Evolutionary conservation across 2,113 vertebrate species (phyloP).

Genomic region (Hypomesus transpacificus): DNA sequence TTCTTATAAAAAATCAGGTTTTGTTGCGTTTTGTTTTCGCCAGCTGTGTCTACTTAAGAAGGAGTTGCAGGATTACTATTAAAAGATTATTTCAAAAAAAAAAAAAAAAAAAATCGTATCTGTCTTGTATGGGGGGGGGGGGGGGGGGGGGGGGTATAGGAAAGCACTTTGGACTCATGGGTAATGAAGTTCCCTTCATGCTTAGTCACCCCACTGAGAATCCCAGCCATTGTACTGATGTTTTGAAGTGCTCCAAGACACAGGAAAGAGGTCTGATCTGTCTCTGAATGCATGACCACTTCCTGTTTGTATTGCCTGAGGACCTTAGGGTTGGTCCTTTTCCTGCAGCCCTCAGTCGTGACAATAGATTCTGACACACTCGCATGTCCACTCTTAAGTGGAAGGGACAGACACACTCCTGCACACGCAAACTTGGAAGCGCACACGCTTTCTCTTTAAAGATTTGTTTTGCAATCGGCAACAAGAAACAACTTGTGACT

Average conservation of each 20-base stretch:
- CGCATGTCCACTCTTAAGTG: neutral
- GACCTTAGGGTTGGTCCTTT: constrained; percentile 24
- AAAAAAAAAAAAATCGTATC: no score
- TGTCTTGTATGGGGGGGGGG: neutral
- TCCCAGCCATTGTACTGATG: neutral
- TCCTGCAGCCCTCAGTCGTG: constrained; percentile 44
- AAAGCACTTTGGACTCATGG: neutral
- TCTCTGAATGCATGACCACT: constrained; percentile 43
- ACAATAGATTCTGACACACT: constrained; percentile 29
- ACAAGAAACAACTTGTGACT: neutral
- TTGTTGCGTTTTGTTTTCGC: no score
- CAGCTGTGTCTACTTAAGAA: no score
- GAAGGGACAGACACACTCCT: neutral
- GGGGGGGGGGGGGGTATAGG: neutral
- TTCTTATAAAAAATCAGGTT: no score
- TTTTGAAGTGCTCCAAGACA: constrained; percentile 18
- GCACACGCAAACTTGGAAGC: neutral
- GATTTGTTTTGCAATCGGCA: constrained; percentile 17
- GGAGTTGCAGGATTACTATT: no score
- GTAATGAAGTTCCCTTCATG: neutral
- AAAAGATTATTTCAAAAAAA: no score
- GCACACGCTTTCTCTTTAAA: neutral
- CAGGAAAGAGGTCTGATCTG: constrained; percentile 45
- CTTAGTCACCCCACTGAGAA: accelerated
- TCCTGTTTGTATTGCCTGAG: constrained; percentile 52